Conservation (phyloP, 2,113 vertebrate genomes). For the Datnioides undecimradiatus region DNA sequence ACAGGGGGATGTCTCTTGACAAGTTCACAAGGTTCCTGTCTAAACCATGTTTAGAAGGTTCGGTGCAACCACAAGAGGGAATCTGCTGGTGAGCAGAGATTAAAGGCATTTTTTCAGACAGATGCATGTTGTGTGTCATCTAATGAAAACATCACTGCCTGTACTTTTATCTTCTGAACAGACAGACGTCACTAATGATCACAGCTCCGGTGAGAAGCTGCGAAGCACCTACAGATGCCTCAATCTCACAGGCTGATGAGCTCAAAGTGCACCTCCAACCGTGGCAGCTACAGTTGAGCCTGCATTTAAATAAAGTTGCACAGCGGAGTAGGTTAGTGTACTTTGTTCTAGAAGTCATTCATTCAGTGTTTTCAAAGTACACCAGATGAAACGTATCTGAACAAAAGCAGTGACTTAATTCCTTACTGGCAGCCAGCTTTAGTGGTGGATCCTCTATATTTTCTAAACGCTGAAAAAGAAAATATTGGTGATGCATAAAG, state of each 20-base stretch:
- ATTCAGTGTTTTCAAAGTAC: background rate
- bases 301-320: conserved; percentile 18
- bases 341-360: conserved; percentile 17
- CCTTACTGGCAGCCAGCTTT: background rate
- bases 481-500: background rate
- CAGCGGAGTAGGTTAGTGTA: background rate
- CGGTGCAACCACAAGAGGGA: background rate
- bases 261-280: conserved; percentile 9
- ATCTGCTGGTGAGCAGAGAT: conserved; percentile 46
- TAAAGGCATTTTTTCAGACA: conserved; percentile 44
- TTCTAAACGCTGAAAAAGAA: background rate
- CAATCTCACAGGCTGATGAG: conserved; percentile 34
- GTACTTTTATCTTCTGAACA: conserved; percentile 57
- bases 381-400: background rate
- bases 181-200: conserved; percentile 45
- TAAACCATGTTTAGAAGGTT: conserved; percentile 19
- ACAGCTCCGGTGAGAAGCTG: conserved; percentile 37
- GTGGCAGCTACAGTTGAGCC: background rate
- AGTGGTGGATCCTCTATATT: background rate
- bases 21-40: conserved; percentile 22
- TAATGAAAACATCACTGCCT: conserved; percentile 55
- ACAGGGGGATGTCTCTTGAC: background rate
- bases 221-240: conserved; percentile 26
- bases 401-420: background rate
- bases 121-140: conserved; percentile 48